Evolutionary conservation across 2,797 vertebrate species (phyloP), one percentile per base, ranked within the genome.

Genomic region (Toxotes lorentzi): DNA sequence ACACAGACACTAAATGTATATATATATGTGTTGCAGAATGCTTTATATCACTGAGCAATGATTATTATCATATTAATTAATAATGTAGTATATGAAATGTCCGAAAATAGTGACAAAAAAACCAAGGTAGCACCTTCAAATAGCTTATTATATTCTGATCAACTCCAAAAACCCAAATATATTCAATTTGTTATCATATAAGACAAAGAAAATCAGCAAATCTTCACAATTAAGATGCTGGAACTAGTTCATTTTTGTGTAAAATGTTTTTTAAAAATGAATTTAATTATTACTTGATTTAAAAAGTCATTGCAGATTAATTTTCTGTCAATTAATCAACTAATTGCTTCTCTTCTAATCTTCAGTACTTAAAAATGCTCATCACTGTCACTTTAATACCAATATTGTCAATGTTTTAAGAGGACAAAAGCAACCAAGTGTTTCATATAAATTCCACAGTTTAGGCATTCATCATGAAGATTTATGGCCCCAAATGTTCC

Each of bases 391-490:
- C 50, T 17, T 6, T 30, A 45, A 54, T 7, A 32, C 50, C 38
- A 63, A 56, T 50, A 43, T 10, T 21, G 21, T 60, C 23, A 35
- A 1, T 50, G 11, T 45, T 76, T 68, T 43, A 61, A 19, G 34
- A 40, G 34, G 16, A 35, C 12, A 67, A 53, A 41, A 34, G 67
- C 40, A 48, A 45, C 10, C 34, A 73, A 27, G 13, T 32, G 27
- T 58, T 72, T 76, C 17, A 65, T 11, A 70, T 61, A 60, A 19
- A 54, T 50, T 27, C n/a, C n/a, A 53, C 2, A 0, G 12, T 75
- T 71, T 11, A 60, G 21, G 81, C 13, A 56, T 79, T 58, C 43
- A 76, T 72, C 61, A 80, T 23, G 48, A n/a, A 80, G 58, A 85
- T 63, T n/a, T 76, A 65, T 47, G 21, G 41, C 54, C 27, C 35